Percentiles rank a stretch among this genome's conserved stretches.
Conservation (phyloP, 1,140 invertebrate species). For the Drosophila triauraria region DNA sequence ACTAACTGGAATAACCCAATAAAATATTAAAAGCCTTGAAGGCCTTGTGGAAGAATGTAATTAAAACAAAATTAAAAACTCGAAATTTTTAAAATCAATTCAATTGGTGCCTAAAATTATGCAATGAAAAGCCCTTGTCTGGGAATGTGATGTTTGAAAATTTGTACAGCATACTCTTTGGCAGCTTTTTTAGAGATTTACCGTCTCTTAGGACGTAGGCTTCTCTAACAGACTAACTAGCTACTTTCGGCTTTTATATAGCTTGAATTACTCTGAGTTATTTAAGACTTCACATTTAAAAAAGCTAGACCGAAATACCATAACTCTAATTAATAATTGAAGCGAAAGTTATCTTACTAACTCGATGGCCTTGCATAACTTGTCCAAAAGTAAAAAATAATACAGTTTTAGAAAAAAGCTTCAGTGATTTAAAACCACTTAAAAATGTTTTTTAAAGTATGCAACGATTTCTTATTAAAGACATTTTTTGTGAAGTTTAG, state of each 20-base stretch:
- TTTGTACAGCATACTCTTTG: background rate
- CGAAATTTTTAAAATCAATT: background rate
- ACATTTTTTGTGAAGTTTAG: too few relatives aligned
- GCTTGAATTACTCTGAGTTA: background rate
- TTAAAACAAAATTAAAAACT: background rate
- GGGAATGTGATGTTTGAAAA: background rate
- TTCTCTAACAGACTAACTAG: background rate
- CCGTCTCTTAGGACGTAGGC: too few relatives aligned
- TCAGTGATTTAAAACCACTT: background rate
- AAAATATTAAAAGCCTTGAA: background rate
- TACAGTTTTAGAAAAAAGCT: background rate
- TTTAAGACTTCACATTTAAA: background rate
- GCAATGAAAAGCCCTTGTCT: background rate
- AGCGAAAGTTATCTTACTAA: background rate
- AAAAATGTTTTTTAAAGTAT: background rate
- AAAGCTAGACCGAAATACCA: background rate
- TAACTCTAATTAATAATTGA: background rate
- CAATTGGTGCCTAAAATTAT: background rate
- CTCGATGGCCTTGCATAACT: background rate
- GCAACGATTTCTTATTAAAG: background rate
- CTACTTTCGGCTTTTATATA: background rate
- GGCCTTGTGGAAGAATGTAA: too few relatives aligned
- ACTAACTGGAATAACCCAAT: conserved; percentile 31
- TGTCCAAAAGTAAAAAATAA: background rate
- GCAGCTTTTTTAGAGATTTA: background rate